Conservation (phyloP, 1,140 invertebrate genomes). For the Tetraneura akinire region DNA sequence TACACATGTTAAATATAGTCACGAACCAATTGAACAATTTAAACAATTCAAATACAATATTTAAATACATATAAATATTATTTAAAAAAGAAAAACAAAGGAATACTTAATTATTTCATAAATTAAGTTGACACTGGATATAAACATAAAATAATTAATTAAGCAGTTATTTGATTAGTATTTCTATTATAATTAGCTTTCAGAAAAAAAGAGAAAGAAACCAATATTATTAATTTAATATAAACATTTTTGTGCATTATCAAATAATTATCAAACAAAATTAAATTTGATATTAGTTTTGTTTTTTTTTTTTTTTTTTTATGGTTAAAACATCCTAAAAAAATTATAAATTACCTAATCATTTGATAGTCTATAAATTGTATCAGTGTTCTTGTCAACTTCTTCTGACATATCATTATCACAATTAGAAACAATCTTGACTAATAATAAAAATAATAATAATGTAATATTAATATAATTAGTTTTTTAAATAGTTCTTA, state of each 20-base stretch:
- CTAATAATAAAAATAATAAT: neutral
- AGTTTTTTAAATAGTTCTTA: neutral
- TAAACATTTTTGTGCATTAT: neutral
- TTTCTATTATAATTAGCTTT: neutral
- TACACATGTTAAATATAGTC: constrained; percentile 8
- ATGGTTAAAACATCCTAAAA: constrained; percentile 7
- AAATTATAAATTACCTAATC: constrained; percentile 8
- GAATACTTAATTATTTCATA: constrained; percentile 7
- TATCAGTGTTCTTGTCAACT: neutral
- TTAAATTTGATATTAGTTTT: constrained; percentile 17
- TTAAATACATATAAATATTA: constrained; percentile 9
- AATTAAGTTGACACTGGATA: constrained; percentile 1
- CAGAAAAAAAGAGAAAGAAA: constrained; percentile 3
- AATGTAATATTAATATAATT: neutral
- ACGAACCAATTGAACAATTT: constrained; percentile 18
- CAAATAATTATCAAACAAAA: neutral
- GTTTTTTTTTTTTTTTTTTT: no score
- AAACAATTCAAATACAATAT: constrained; percentile 30
- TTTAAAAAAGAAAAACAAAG: constrained; percentile 15
- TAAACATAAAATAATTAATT: constrained; percentile 13
- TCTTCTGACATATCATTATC: constrained; percentile 13
- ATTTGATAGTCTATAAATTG: neutral
- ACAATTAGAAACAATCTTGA: neutral
- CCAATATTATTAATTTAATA: constrained; percentile 18
- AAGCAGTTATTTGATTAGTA: constrained; percentile 26